These are phyloP conservation scores for Palythoa heliodiscus DNA, from an alignment of 92 coral and sea anemone species.

Conservation along the genomic window DNA sequence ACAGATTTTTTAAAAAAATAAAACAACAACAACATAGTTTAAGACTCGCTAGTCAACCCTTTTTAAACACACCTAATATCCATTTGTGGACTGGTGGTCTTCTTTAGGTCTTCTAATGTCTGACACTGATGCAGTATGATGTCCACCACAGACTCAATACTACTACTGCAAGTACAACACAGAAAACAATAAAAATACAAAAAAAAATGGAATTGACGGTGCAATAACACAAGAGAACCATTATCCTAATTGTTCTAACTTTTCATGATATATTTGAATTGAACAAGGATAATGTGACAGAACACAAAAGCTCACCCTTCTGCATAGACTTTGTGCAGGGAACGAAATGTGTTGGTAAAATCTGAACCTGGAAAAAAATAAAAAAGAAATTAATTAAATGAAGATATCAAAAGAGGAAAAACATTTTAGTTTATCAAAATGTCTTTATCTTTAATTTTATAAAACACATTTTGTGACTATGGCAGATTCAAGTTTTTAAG, in stretches of 20 bases:
- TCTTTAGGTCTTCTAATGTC: conserved; percentile 73
- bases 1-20: too few relatives aligned
- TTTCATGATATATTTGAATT: too few relatives aligned
- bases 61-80: conserved; percentile 48
- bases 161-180: not conserved
- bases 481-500: too few relatives aligned
- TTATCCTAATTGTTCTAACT: too few relatives aligned
- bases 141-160: conserved; percentile 60
- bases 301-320: conserved; percentile 40
- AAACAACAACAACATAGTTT: too few relatives aligned
- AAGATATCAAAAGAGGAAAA: not conserved
- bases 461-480: too few relatives aligned
- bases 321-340: conserved; percentile 45
- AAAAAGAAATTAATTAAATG: not conserved
- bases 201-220: not conserved
- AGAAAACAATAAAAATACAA: not conserved
- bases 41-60: too few relatives aligned
- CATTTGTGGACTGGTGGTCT: conserved; percentile 60
- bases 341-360: conserved; percentile 78
- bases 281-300: not conserved
- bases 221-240: not conserved
- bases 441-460: too few relatives aligned
- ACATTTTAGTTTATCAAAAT: not conserved
- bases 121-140: conserved; percentile 82
- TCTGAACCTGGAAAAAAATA: conserved; percentile 66